phyloP scores from a whole-genome alignment of 2,113 vertebrate genomes.

The Neodontobutis hainanensis region DNA sequence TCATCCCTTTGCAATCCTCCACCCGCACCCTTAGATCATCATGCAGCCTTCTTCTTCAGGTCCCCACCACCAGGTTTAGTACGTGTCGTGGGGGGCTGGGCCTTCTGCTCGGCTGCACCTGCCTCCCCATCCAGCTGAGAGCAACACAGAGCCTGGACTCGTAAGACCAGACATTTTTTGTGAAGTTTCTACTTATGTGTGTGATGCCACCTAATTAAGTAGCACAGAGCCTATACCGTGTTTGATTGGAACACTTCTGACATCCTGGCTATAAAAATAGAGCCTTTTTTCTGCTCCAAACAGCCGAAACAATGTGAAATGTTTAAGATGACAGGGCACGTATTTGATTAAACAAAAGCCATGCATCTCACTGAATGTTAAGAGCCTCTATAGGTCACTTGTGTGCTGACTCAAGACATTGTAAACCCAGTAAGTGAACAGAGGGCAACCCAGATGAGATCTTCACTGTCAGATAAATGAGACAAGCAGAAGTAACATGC shows the following conservation, averaged over 20 bases:
- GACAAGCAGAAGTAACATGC: slow-evolving; percentile 3
- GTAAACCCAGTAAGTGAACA: neutral
- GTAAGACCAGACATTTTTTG: too few relatives aligned
- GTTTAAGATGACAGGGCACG: neutral
- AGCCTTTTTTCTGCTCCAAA: too few relatives aligned
- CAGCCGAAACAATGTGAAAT: neutral
- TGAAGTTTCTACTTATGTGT: too few relatives aligned
- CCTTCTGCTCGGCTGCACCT: neutral
- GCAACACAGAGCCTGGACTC: too few relatives aligned
- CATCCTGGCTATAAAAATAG: too few relatives aligned
- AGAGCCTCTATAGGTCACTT: neutral
- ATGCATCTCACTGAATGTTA: neutral
- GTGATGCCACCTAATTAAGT: too few relatives aligned
- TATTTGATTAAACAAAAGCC: neutral
- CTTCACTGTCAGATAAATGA: slow-evolving; percentile 11
- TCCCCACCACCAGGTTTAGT: too few relatives aligned
- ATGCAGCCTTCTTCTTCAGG: neutral
- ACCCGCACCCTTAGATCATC: neutral
- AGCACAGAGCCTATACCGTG: too few relatives aligned
- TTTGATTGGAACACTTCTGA: too few relatives aligned
- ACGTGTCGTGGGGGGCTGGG: neutral
- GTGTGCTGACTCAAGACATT: neutral
- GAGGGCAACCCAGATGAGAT: neutral
- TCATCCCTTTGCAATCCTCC: neutral
- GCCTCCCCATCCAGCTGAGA: too few relatives aligned